A percentile compares a stretch with the other conserved stretches of the same genome.
These are phyloP conservation scores for Hirundichthys speculiger DNA, from an alignment of 2,113 vertebrate species.

Conservation along the genomic window DNA sequence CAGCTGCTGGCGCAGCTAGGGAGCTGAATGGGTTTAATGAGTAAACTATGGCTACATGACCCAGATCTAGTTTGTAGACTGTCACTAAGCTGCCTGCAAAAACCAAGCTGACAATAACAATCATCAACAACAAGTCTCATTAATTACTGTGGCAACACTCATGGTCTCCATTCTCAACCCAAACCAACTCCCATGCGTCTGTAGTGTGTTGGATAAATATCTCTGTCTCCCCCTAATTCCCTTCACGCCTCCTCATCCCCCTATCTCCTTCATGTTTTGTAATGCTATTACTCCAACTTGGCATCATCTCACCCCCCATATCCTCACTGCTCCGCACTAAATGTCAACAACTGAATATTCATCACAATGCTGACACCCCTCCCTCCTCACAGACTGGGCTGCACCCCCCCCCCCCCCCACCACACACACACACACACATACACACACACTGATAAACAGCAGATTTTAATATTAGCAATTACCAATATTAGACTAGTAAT, in stretches of 20 bases:
- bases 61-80: slow-evolving; percentile 65
- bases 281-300: slow-evolving; percentile 67
- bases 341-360: slow-evolving; percentile 81
- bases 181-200: slow-evolving; percentile 35
- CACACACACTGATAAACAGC: slow-evolving; percentile 65
- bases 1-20: slow-evolving; percentile 58
- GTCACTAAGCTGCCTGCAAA: slow-evolving; percentile 52
- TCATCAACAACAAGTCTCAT: slow-evolving; percentile 65
- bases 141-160: slow-evolving; percentile 62
- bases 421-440: too few species aligned
- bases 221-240: slow-evolving; percentile 45
- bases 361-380: slow-evolving; percentile 56
- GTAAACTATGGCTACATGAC: slow-evolving; percentile 60
- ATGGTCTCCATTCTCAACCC: slow-evolving; percentile 46
- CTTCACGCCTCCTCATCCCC: slow-evolving; percentile 34
- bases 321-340: slow-evolving; percentile 58
- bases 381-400: slow-evolving; percentile 46
- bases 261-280: slow-evolving; percentile 59
- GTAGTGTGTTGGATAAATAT: slow-evolving; percentile 41
- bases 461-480: slow-evolving; percentile 70
- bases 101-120: slow-evolving; percentile 66
- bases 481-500: slow-evolving; percentile 62
- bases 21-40: slow-evolving; percentile 66
- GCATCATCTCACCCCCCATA: slow-evolving; percentile 64
- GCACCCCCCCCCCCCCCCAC: slow-evolving; percentile 23